These are phyloP conservation scores for Gobionotothen gibberifrons DNA, from an alignment of 2,797 vertebrate species.

Conservation along the genomic window DNA sequence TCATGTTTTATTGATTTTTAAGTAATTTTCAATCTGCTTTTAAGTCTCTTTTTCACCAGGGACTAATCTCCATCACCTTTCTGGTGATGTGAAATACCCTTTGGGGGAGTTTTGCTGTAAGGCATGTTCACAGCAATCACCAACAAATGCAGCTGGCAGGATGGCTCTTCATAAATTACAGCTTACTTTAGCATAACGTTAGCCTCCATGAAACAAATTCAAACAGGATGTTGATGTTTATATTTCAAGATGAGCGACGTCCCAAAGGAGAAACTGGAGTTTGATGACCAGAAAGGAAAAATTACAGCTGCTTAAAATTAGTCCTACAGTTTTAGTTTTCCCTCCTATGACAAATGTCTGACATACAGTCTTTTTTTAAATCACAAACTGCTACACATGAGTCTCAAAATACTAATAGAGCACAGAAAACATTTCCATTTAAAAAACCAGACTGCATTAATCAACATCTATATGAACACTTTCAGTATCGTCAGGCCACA, in stretches of 20 bases:
- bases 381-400: conserved; percentile 6
- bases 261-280: conserved; percentile 40
- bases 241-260: conserved; percentile 49
- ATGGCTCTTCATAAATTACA: conserved; percentile 23
- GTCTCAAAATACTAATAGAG: background rate
- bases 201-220: conserved; percentile 42
- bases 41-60: conserved; percentile 10
- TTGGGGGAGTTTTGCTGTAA: conserved; percentile 18
- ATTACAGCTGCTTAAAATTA: conserved; percentile 50
- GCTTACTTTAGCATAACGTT: conserved; percentile 35
- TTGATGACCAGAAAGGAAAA: conserved; percentile 36
- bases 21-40: conserved; percentile 24
- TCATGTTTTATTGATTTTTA: conserved; percentile 46
- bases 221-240: conserved; percentile 74
- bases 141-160: conserved; percentile 31
- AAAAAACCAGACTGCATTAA: conserved; percentile 30
- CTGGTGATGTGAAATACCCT: conserved; percentile 30
- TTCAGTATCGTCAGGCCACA: conserved; percentile 2
- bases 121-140: conserved; percentile 31
- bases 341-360: conserved; percentile 19
- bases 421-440: conserved; percentile 5
- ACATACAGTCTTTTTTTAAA: conserved; percentile 11
- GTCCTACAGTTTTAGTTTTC: conserved; percentile 12
- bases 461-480: conserved; percentile 22
- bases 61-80: conserved; percentile 33